Percentiles rank a stretch among this genome's conserved stretches.
phyloP scores from a whole-genome alignment of 2,888 invertebrate species.

The Nematopogon swammerdamellus region DNA sequence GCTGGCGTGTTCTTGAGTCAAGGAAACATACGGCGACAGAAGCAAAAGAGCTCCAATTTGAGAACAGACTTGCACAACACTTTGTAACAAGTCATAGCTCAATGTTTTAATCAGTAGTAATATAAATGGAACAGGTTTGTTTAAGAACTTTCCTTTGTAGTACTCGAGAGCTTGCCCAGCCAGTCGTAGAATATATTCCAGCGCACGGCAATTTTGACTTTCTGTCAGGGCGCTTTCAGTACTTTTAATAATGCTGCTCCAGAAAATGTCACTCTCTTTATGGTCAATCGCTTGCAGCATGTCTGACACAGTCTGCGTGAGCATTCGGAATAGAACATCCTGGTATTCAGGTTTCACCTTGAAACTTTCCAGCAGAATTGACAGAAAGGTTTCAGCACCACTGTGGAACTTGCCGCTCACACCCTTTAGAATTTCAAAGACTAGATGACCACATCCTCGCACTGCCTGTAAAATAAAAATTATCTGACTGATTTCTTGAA shows the following conservation, averaged over 20 bases:
- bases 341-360: conserved; percentile 47
- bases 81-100: conserved; percentile 39
- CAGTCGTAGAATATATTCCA: conserved; percentile 51
- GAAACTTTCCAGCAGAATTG: conserved; percentile 62
- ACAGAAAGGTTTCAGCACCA: conserved; percentile 68
- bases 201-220: conserved; percentile 17
- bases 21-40: conserved; percentile 56
- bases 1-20: conserved; percentile 72
- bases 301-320: conserved; percentile 62
- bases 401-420: conserved; percentile 84
- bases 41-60: conserved; percentile 59
- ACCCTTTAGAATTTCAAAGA: conserved; percentile 87
- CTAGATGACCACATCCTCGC: conserved; percentile 77
- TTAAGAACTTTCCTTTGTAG: conserved; percentile 62
- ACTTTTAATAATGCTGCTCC: conserved; percentile 48
- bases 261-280: conserved; percentile 64
- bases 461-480: conserved; percentile 59
- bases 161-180: conserved; percentile 61
- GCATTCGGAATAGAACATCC: conserved; percentile 59
- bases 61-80: conserved; percentile 41
- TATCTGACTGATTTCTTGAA: not conserved
- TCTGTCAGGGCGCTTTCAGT: conserved; percentile 33
- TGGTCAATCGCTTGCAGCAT: conserved; percentile 60
- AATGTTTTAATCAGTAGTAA: conserved; percentile 53
- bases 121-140: conserved; percentile 58